phyloP scores from a whole-genome alignment of 2,888 invertebrate genomes.

The Linnaemya tessellans region DNA sequence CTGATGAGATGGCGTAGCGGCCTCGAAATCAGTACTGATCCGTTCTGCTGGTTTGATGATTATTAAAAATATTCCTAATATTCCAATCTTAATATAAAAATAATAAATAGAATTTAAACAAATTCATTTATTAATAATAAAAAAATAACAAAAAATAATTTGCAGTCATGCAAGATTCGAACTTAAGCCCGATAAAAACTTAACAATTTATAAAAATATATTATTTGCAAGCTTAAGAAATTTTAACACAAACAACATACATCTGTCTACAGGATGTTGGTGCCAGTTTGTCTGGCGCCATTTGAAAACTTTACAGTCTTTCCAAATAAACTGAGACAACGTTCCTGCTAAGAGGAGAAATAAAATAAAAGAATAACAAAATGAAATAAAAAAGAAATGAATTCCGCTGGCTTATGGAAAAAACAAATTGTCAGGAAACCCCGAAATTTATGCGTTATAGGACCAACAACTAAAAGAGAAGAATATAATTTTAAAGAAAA shows the following conservation, averaged over 20 bases:
- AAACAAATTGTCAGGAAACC: constrained; percentile 50
- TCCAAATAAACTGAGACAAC: constrained; percentile 55
- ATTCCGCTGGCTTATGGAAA: constrained; percentile 35
- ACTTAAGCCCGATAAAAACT: too few species aligned
- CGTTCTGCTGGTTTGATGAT: too few species aligned
- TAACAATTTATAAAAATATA: too few species aligned
- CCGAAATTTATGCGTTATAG: constrained; percentile 68
- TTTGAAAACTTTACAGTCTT: constrained; percentile 70
- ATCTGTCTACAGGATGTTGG: constrained; percentile 57
- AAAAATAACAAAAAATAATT: too few species aligned
- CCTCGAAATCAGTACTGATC: too few species aligned
- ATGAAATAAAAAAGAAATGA: constrained; percentile 1
- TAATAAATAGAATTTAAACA: too few species aligned
- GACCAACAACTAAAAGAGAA: constrained; percentile 45
- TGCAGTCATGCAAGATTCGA: too few species aligned
- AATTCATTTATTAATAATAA: too few species aligned
- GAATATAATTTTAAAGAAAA: constrained; percentile 39
- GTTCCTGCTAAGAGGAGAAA: constrained; percentile 16
- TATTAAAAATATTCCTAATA: too few species aligned
- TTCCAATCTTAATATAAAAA: too few species aligned
- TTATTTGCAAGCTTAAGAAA: constrained; percentile 35
- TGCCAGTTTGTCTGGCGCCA: constrained; percentile 81
- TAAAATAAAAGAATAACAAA: neutral
- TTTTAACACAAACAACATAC: constrained; percentile 36
- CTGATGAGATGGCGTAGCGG: too few species aligned